Percentiles rank a stretch among this genome's conserved stretches.
Evolutionary conservation across 53 echinoderm and acorn worm species (phyloP).

Genomic region (Echinarachnius parma): DNA sequence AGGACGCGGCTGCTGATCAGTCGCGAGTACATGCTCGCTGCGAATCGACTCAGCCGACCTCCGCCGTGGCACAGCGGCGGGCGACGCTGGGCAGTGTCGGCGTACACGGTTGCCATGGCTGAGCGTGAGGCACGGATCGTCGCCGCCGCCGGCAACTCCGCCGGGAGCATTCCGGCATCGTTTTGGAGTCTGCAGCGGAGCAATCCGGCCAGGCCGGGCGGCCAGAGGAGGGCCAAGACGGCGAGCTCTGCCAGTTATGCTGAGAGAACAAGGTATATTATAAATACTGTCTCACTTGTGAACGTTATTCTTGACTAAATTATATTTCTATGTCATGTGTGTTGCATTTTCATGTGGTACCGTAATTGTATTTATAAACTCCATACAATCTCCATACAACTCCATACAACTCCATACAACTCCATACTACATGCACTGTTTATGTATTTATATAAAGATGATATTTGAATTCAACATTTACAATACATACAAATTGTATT

Average conservation of each 20-base stretch:
- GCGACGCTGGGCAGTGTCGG: slow-evolving; percentile 26
- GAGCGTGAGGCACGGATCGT: slow-evolving; percentile 23
- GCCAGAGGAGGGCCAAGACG: slow-evolving; percentile 7
- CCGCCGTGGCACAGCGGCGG: slow-evolving; percentile 38
- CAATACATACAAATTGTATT: too few species aligned
- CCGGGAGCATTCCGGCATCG: slow-evolving; percentile 9
- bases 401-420: too few species aligned
- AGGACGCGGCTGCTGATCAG: slow-evolving; percentile 18
- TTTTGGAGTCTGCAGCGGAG: slow-evolving; percentile 37
- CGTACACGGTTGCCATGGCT: slow-evolving; percentile 19
- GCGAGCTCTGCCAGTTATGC: slow-evolving; percentile 8
- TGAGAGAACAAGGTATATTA: slow-evolving; percentile 34
- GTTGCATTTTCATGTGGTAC: too few species aligned
- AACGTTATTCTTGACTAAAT: too few species aligned
- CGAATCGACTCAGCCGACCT: slow-evolving; percentile 19
- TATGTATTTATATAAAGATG: too few species aligned
- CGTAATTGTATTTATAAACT: too few species aligned
- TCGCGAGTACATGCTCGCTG: slow-evolving; percentile 26
- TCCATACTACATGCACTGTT: too few species aligned
- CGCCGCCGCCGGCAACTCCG: background rate
- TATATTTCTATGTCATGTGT: too few species aligned
- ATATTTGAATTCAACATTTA: too few species aligned
- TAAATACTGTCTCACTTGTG: too few species aligned
- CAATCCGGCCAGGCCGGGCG: slow-evolving; percentile 30
- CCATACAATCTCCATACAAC: too few species aligned